These are phyloP conservation scores for Drosophila lacertosa DNA, from an alignment of 1,140 invertebrate genomes.

Conservation along the genomic window DNA sequence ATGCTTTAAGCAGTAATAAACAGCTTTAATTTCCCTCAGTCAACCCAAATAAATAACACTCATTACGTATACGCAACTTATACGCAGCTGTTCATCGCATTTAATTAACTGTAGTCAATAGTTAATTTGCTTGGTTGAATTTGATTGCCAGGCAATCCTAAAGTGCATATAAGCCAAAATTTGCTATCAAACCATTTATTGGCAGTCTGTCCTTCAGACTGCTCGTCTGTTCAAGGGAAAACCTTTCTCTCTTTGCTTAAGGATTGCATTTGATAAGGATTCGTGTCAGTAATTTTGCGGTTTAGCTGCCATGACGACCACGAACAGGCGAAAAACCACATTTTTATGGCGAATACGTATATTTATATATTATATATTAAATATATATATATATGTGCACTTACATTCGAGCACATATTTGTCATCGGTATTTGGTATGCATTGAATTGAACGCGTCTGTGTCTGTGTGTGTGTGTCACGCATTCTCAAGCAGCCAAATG, in stretches of 20 bases:
- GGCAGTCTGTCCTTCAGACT: too few relatives aligned
- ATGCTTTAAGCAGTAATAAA: too few relatives aligned
- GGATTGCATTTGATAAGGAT: slow-evolving; percentile 26
- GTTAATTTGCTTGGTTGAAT: slow-evolving; percentile 10
- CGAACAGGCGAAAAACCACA: slow-evolving; percentile 5
- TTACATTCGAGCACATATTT: slow-evolving; percentile 2
- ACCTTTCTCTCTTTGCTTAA: not conserved
- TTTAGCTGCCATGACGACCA: slow-evolving; percentile 9
- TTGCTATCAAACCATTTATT: not conserved
- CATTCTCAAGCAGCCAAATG: slow-evolving; percentile 2
- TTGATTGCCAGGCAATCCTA: not conserved
- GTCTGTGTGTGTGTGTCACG: slow-evolving; percentile 7
- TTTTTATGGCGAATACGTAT: slow-evolving; percentile 14
- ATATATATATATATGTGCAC: not conserved
- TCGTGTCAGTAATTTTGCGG: slow-evolving; percentile 31
- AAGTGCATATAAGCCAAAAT: slow-evolving; percentile 3
- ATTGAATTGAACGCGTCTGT: slow-evolving; percentile 1
- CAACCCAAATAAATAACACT: too few relatives aligned
- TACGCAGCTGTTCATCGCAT: not conserved
- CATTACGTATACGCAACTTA: slow-evolving; percentile 8
- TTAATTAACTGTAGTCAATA: not conserved
- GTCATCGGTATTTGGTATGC: slow-evolving; percentile 6
- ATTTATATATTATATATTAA: not conserved
- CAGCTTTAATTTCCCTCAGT: too few relatives aligned
- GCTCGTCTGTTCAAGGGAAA: too few relatives aligned